These are phyloP conservation scores for silkworm (Bombyx mori) DNA, from an alignment of 1,140 invertebrate genomes.

Conservation along the genomic window DNA sequence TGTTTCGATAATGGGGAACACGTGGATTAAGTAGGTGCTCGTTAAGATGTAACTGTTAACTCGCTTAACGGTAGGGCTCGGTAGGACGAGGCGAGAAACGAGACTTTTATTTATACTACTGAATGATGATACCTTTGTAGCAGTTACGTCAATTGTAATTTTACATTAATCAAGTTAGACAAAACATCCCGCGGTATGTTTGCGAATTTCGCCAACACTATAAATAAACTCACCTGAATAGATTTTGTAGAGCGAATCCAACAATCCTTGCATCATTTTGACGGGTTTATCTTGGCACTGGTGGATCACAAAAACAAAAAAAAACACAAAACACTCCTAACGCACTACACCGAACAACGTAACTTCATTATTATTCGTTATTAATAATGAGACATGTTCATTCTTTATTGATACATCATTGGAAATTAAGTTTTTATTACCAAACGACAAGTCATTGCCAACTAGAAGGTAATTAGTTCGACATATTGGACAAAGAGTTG, in stretches of 20 bases:
- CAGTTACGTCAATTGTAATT: too few relatives aligned
- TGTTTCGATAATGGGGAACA: conserved; percentile 3
- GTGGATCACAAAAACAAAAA: conserved; percentile 21
- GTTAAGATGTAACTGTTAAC: conserved; percentile 6
- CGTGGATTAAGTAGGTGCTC: conserved; percentile 2
- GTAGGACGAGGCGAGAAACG: too few relatives aligned
- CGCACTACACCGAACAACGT: conserved; percentile 34
- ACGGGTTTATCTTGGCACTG: conserved; percentile 21
- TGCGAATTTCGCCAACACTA: too few relatives aligned
- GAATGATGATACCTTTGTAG: too few relatives aligned
- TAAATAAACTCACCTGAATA: conserved; percentile 45
- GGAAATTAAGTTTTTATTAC: conserved; percentile 15
- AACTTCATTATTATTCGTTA: conserved; percentile 34
- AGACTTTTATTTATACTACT: too few relatives aligned
- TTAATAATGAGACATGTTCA: conserved; percentile 46
- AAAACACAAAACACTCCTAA: conserved; percentile 13
- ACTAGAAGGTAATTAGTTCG: conserved; percentile 19
- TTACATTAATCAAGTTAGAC: too few relatives aligned
- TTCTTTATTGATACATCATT: conserved; percentile 15
- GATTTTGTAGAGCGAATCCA: conserved; percentile 60
- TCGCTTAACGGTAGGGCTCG: too few relatives aligned
- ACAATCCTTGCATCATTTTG: conserved; percentile 64
- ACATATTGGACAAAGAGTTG: conserved; percentile 17
- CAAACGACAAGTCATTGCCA: conserved; percentile 16
- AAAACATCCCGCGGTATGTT: too few relatives aligned